Evolutionary conservation across 2,888 invertebrate species (phyloP).

Genomic region (Drosophila diplacantha): DNA sequence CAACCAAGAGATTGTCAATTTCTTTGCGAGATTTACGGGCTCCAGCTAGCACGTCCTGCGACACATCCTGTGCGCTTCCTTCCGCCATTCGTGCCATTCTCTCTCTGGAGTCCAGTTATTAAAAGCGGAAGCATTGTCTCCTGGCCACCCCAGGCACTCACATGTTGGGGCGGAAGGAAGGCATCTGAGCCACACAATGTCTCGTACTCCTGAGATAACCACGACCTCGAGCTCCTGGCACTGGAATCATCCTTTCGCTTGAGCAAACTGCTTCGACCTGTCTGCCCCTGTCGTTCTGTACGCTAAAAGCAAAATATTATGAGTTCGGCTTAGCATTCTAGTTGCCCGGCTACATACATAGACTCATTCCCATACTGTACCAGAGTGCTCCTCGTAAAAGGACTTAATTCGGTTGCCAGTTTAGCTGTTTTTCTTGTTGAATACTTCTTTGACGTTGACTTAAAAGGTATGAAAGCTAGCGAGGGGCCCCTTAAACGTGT

Average conservation of each 20-base stretch:
- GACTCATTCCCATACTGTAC: not conserved
- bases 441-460: conserved; percentile 16
- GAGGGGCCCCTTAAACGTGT: conserved; percentile 1
- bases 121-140: conserved; percentile 55
- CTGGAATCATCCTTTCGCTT: conserved; percentile 55
- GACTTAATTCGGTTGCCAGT: conserved; percentile 10
- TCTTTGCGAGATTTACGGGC: conserved; percentile 56
- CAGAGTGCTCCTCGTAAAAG: not conserved
- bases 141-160: not conserved
- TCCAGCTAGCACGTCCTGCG: conserved; percentile 39
- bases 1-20: conserved; percentile 56
- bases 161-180: conserved; percentile 33
- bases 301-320: conserved; percentile 49
- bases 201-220: conserved; percentile 7
- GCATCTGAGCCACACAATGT: conserved; percentile 17
- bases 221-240: conserved; percentile 27
- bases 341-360: conserved; percentile 14
- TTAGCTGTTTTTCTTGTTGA: conserved; percentile 2
- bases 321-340: conserved; percentile 34
- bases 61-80: conserved; percentile 31
- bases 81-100: not conserved
- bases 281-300: conserved; percentile 14
- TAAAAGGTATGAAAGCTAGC: conserved; percentile 15
- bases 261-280: conserved; percentile 39
- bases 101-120: conserved; percentile 42